Evolutionary conservation across 2,888 invertebrate species (phyloP), one percentile per base, ranked within the genome.

Genomic region (Tolmerus cingulatus): DNA sequence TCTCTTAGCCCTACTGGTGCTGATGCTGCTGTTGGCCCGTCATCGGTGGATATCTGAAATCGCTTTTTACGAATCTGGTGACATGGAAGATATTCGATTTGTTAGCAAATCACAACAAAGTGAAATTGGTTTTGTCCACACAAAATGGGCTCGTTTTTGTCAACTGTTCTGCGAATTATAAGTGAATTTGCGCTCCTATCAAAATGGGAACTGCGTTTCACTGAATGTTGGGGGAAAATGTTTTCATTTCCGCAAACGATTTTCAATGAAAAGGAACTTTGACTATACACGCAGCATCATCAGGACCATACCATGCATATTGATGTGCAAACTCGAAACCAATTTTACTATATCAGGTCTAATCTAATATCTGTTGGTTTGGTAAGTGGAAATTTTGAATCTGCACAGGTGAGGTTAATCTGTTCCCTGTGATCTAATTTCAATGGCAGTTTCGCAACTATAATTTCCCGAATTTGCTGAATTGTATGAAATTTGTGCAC

Each of bases 61-160:
- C 55, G 81, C 40, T 51, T 81, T 81, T 81, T 81, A 81, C 51
- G 55, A 81, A 81, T 51, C 55, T 51, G 34, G 55, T 55, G 81
- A 81, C 55, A 81, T n/a, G 81, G 81, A 81, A 81, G 81, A 81
- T 81, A 81, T 51, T 81, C 46, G 55, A 81, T 81, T 81, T 81
- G 51, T 81, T 81, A 81, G 51, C 81, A 81, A 81, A 81, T 81
- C 55, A 51, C 55, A 51, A 51, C 34, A 55, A 81, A 81, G 81
- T 81, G 66, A 66, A 66, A 66, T 66, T 66, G 66, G 19, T 66
- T 66, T 66, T 66, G 66, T 66, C 23, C 66, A 66, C 66, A 66
- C 12, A 23, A 66, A 66, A 66, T 66, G 66, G 66, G 66, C 66
- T 66, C 66, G 66, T 66, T 66, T 66, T 66, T 66, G 66, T 66